Evolutionary conservation across 2,797 vertebrate genomes (phyloP), one percentile per base, ranked within the genome.

Genomic region (Sebastes jordani): DNA sequence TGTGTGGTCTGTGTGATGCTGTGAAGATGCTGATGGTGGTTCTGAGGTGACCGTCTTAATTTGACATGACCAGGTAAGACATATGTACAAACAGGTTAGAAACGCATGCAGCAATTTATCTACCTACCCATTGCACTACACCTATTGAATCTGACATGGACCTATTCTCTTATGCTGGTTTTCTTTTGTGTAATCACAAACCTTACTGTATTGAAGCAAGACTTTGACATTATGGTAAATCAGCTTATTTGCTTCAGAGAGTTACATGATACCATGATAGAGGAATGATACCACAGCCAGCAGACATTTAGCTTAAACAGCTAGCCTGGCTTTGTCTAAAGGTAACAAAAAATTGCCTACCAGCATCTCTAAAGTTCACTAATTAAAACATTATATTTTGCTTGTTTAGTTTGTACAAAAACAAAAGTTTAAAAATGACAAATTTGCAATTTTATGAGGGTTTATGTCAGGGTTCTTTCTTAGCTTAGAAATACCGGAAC

Each of bases 31-130:
- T 32, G 65, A 70, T 23, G 11, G 46, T 29, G 69, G 64, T 79
- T 73, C 80, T 74, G 71, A 66, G 66, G 55, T 42, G 42, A 77
- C 56, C 20, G 60, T 56, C 81, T 71, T 63, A 32, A 64, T 88
- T 34, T 81, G 80, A 55, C 75, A 81, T 52, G 55, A 80, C 56
- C 72, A 71, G 55, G 46, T 61, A 64, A 81, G 65, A 80, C 59
- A 63, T 70, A 80, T 34, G 16, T 11, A 30, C 20, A 30, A 61
- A 74, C 66, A 56, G 23, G 22, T 74, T 61, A 80, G 13, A 62
- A 67, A 74, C 6, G 2, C 30, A 78, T 68, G 23, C 52, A 67
- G 42, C 55, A 71, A 54, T 55, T n/a, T 23, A 36, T 67, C 27
- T 22, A 32, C 23, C 34, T 4, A 25, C 22, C 34, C n/a, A 34